phyloP scores from a whole-genome alignment of 2,888 invertebrate species.

The Dolichomitus sp. region DNA sequence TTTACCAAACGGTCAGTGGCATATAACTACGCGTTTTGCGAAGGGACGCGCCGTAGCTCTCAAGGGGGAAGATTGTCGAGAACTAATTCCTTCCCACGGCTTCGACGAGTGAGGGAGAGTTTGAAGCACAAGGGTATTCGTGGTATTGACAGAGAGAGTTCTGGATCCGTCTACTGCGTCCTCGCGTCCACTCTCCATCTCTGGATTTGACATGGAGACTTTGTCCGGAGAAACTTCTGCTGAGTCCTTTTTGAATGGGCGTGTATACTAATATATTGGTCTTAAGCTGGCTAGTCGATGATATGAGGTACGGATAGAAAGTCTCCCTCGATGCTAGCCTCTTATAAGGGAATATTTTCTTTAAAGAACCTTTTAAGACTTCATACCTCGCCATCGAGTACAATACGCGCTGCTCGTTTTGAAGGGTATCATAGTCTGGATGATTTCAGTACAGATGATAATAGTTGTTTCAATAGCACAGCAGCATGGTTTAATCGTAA shows the following conservation, averaged over 20 bases:
- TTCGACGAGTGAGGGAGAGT: conserved; percentile 12
- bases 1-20: conserved; percentile 67
- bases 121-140: conserved; percentile 15
- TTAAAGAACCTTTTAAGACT: background rate
- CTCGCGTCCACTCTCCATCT: conserved; percentile 17
- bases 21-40: conserved; percentile 55
- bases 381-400: background rate
- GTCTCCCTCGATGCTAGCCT: background rate
- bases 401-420: background rate
- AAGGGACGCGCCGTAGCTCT: conserved; percentile 32
- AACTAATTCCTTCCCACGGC: conserved; percentile 58
- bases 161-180: background rate
- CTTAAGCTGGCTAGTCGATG: background rate
- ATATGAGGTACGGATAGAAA: background rate
- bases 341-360: background rate
- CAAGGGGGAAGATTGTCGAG: conserved; percentile 56
- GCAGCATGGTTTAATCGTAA: background rate
- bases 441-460: background rate
- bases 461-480: background rate
- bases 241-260: conserved; percentile 1
- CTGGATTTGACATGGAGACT: conserved; percentile 28
- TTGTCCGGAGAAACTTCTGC: conserved; percentile 12
- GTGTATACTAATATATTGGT: conserved; percentile 3
- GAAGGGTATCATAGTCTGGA: background rate
- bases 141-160: conserved; percentile 34